Evolutionary conservation across 1,140 invertebrate species (phyloP).

Genomic region (Pomacea maculata): DNA sequence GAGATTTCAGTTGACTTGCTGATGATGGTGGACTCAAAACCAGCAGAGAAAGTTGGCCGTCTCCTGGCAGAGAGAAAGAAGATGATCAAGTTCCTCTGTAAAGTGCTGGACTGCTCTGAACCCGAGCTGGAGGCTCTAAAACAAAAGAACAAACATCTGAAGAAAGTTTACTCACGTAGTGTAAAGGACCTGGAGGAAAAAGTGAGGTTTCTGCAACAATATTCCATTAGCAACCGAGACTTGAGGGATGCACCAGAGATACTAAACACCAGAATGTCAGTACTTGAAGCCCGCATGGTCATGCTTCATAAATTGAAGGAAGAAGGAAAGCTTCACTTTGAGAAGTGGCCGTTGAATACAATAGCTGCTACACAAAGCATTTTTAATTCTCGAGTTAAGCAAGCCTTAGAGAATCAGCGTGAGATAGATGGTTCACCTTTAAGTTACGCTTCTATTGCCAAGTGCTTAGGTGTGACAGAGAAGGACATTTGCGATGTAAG

Average conservation of each 20-base stretch:
- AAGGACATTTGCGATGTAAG: constrained; percentile 14
- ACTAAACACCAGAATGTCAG: not conserved
- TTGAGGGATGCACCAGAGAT: not conserved
- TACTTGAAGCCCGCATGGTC: not conserved
- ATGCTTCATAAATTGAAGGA: not conserved
- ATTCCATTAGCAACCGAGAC: not conserved
- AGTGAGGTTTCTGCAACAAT: not conserved
- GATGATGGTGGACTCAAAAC: too few species aligned
- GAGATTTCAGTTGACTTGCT: too few species aligned
- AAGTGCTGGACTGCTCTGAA: not conserved
- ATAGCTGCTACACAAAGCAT: not conserved
- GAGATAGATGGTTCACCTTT: constrained; percentile 9
- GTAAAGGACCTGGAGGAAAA: not conserved
- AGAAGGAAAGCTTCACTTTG: constrained; percentile 6
- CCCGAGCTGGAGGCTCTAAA: not conserved
- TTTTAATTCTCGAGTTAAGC: not conserved
- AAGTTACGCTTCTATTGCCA: not conserved
- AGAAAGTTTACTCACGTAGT: not conserved
- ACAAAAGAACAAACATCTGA: not conserved
- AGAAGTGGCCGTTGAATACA: constrained; percentile 1
- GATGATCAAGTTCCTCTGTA: not conserved
- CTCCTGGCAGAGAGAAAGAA: not conserved
- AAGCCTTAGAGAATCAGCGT: not conserved
- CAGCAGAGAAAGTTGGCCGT: too few species aligned
- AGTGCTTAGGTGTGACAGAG: not conserved